phyloP scores from a whole-genome alignment of 2,797 vertebrate genomes.

The Enteromius radiatus region DNA sequence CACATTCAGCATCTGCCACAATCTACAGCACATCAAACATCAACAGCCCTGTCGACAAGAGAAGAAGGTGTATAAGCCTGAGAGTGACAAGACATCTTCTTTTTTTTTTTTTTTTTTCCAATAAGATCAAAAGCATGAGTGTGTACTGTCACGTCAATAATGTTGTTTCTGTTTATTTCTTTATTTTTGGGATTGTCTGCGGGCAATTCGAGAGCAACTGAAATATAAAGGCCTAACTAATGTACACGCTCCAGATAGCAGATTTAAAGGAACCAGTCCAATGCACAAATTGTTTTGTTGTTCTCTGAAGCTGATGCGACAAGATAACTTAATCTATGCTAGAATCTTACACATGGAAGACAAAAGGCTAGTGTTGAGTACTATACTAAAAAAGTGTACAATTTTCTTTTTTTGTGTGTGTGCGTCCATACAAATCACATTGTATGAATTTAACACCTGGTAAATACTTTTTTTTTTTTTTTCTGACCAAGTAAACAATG shows the following conservation, averaged over 20 bases:
- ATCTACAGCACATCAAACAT: constrained; percentile 45
- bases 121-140: constrained; percentile 42
- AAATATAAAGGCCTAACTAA: constrained; percentile 69
- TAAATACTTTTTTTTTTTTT: background rate
- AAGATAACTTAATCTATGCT: constrained; percentile 58
- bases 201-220: constrained; percentile 68
- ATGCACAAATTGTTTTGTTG: constrained; percentile 51
- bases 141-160: constrained; percentile 23
- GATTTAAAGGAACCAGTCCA: constrained; percentile 19
- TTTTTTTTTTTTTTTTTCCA: background rate
- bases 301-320: constrained; percentile 67
- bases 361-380: background rate
- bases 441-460: background rate
- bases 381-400: no score
- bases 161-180: constrained; percentile 41
- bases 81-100: constrained; percentile 19
- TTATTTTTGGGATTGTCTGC: constrained; percentile 54
- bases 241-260: constrained; percentile 56
- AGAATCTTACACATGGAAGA: background rate
- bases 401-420: no score
- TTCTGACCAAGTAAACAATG: background rate
- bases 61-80: constrained; percentile 28
- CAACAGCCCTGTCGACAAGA: constrained; percentile 12
- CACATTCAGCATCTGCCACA: constrained; percentile 40
- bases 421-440: background rate